These are phyloP conservation scores for Orchesella cincta DNA, from an alignment of 1,140 invertebrate species.

Conservation along the genomic window DNA sequence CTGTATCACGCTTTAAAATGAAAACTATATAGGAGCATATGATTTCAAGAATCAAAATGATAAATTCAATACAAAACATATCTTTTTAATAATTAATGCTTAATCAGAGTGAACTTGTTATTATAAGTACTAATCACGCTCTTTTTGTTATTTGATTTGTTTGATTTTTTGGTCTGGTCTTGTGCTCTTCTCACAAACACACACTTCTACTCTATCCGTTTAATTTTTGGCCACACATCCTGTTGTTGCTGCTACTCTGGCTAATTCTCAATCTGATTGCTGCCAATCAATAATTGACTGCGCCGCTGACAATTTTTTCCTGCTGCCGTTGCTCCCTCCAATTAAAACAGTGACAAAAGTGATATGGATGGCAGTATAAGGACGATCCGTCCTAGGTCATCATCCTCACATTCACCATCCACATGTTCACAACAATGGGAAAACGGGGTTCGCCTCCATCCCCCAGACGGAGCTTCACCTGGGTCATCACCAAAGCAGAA, in stretches of 20 bases:
- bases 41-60: too few species aligned
- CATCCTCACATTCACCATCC: conserved; percentile 28
- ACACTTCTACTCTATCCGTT: conserved; percentile 21
- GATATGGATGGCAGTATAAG: conserved; percentile 51
- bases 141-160: conserved; percentile 20
- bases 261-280: not conserved
- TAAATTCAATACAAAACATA: too few species aligned
- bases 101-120: not conserved
- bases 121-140: conserved; percentile 29
- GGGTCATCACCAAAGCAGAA: conserved; percentile 39
- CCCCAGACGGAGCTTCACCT: conserved; percentile 46
- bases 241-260: not conserved
- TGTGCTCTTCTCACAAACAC: conserved; percentile 26
- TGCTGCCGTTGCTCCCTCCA: not conserved
- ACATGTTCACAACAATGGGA: conserved; percentile 33
- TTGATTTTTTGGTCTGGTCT: conserved; percentile 29
- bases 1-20: too few species aligned
- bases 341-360: conserved; percentile 48
- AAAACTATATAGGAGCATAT: too few species aligned
- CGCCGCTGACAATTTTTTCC: not conserved
- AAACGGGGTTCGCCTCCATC: conserved; percentile 47
- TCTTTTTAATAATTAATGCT: too few species aligned
- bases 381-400: conserved; percentile 37
- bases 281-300: not conserved
- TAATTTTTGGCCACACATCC: not conserved